Evolutionary conservation across 2,888 invertebrate species (phyloP), one percentile per base, ranked within the genome.

Genomic region (Lycia hirtaria): DNA sequence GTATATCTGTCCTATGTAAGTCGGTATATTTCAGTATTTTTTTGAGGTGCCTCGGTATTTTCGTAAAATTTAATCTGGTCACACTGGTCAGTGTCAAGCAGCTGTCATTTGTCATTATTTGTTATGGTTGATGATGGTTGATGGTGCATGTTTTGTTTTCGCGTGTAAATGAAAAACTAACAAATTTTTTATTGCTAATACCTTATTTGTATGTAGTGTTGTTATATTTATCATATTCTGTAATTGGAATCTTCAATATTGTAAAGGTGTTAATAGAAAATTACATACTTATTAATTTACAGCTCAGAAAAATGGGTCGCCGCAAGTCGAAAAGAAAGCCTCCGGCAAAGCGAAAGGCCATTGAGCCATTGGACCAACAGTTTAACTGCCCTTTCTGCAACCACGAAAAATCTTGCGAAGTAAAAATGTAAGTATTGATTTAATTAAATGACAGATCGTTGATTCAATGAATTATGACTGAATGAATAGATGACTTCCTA

Each of bases 351-450:
- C 93, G 96, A 65, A 99, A 98, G 89, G 95, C 96, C 1, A 98
- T 99, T 70, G 96, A 97, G 78, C 98, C 99, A 0, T 91, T 99
- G 51, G 99, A 99, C 81, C 96, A 96, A 55, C 97, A 98, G 81
- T 99, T 99, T 83, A 99, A 99, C 82, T 99, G 99, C 79, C 99
- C 99, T 9, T 99, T 99, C 92, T 99, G 99, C 85, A 99, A 99
- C 87, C 99, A 99, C 83, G 99, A 99, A 87, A 98, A 98, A 77
- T 98, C 98, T 0, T 99, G 99, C 85, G 99, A 99, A 93, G 99
- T 99, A 15, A 98, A 99, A 95, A 97, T 99, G 99, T 98, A 93
- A 93, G 95, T 93, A 15, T 4, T n/a, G n/a, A n/a, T n/a, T n/a
- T n/a, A n/a, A n/a, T n/a, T n/a, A n/a, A n/a, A n/a, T n/a, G n/a